phyloP scores from a whole-genome alignment of 1,140 invertebrate species.

The Camponotus floridanus region DNA sequence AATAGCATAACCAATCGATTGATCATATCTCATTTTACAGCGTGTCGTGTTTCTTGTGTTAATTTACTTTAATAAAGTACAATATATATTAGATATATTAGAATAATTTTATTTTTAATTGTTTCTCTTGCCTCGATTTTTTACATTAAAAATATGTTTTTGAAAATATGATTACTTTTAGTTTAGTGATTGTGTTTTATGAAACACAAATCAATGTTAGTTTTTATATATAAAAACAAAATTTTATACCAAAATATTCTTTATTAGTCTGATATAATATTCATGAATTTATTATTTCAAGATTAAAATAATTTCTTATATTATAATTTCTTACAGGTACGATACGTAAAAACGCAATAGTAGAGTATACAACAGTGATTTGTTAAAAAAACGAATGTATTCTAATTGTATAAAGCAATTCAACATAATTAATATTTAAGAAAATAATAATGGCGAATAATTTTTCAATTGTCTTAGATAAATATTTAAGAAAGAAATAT shows the following conservation, averaged over 20 bases:
- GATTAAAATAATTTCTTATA: no score
- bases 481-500: no score
- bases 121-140: background rate
- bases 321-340: no score
- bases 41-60: background rate
- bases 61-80: constrained; percentile 4
- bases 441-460: no score
- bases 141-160: background rate
- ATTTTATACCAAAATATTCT: no score
- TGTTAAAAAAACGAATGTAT: no score
- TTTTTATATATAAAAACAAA: background rate
- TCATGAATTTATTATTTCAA: no score
- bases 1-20: constrained; percentile 4
- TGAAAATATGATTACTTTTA: background rate
- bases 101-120: background rate
- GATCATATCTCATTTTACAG: background rate
- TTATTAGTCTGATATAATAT: background rate
- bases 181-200: background rate
- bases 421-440: no score
- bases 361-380: no score
- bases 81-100: background rate
- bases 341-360: no score
- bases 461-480: no score
- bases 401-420: no score
- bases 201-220: background rate